Evolutionary conservation across 2,113 vertebrate species (phyloP).

Genomic region (Microcebus tavaratra): DNA sequence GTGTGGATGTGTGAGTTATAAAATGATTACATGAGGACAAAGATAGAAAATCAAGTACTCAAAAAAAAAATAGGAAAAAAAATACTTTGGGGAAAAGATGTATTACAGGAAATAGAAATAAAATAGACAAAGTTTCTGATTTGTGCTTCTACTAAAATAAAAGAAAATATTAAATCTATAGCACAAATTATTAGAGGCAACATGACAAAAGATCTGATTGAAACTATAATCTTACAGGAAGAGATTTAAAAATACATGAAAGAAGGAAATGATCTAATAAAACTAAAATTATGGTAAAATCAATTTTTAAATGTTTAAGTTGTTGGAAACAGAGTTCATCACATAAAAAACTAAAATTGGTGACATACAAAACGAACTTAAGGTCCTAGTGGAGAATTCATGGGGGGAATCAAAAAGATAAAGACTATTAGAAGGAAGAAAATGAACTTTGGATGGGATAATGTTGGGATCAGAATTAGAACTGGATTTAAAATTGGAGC

Average conservation of each 20-base stretch:
- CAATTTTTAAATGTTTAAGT: not conserved
- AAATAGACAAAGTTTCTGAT: not conserved
- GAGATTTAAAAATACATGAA: not conserved
- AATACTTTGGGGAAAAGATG: not conserved
- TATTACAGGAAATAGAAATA: not conserved
- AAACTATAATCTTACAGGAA: not conserved
- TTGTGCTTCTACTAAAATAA: not conserved
- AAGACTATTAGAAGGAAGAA: not conserved
- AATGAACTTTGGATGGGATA: accelerated
- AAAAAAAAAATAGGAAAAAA: not conserved
- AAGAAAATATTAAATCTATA: not conserved
- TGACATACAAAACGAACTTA: not conserved
- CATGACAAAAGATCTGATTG: not conserved
- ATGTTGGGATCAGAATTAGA: not conserved
- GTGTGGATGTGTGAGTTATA: accelerated
- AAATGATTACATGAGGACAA: not conserved
- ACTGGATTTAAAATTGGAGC: not conserved
- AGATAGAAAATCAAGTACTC: not conserved
- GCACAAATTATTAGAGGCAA: not conserved
- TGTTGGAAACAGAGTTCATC: not conserved
- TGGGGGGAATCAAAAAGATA: not conserved
- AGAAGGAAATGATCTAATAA: not conserved
- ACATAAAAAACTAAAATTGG: not conserved
- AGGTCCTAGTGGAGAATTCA: not conserved
- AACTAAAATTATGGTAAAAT: not conserved